Evolutionary conservation across 2,113 vertebrate species (phyloP), one percentile per base, ranked within the genome.

Genomic region (Tapirus terrestris): DNA sequence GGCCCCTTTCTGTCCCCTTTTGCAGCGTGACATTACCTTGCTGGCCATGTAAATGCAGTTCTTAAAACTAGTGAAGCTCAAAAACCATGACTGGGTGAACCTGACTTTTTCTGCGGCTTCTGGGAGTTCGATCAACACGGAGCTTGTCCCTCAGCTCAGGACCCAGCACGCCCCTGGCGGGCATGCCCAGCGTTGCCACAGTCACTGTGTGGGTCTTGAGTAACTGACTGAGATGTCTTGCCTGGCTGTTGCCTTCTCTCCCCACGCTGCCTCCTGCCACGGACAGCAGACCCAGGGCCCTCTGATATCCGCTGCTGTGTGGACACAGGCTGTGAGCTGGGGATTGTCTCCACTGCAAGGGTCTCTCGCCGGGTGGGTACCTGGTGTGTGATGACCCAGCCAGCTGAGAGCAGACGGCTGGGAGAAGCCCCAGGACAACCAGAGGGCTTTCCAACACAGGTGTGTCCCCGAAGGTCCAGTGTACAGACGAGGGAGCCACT

Each of bases 71-170:
- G 43, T 9, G 39, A 33, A 8, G 31, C 25, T 31, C 23, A 75
- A 2, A 43, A 73, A 23, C 45, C 2, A 25, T 43, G 56, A 43
- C 45, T 16, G 73, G 8, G 36, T 36, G 11, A 29, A 33, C 33
- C 4, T 65, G 25, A 53, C 70, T 21, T 29, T 77, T 70, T 48
- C 25, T 6, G 65, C 45, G 21, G 45, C 58, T 76, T 4, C 31
- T 8, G 5, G 29, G 31, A 14, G 9, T 4, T 18, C 0, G 1
- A 9, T 48, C 11, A 11, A 48, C 48, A 48, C 48, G 8, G 48
- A 2, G 48, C 48, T 53, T 13, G 25, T 25, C 33, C 43, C 25
- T 48, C 9, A 20, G 77, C 77, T 53, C 39, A 0, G 17, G 91
- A 10, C 1, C 21, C 10, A 13, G 53, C 3, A 2, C 45, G 3